phyloP scores from a whole-genome alignment of 1,140 invertebrate species.

The Lethrus apterus region DNA sequence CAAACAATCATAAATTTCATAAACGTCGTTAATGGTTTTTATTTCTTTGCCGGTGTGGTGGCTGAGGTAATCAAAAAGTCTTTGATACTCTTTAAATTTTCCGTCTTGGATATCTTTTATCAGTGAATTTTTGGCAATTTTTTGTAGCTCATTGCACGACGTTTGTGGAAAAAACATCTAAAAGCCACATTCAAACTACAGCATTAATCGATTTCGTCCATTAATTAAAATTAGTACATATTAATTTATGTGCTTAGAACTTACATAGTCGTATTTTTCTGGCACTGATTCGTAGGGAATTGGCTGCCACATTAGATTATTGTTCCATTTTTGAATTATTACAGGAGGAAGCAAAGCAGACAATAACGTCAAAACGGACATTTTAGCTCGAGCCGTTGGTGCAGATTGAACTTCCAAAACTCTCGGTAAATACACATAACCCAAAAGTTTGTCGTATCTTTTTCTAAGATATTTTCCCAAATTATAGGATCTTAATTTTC shows the following conservation, averaged over 20 bases:
- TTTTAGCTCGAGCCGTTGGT: slow-evolving; percentile 50
- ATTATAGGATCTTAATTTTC: slow-evolving; percentile 53
- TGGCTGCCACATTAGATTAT: slow-evolving; percentile 48
- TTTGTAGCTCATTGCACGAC: neutral
- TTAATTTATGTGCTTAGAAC: neutral
- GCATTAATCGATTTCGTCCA: too few species aligned
- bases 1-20: neutral
- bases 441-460: slow-evolving; percentile 54
- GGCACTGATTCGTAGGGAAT: slow-evolving; percentile 42
- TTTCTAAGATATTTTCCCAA: slow-evolving; percentile 53
- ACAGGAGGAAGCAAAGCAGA: slow-evolving; percentile 48
- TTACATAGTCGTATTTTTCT: slow-evolving; percentile 6
- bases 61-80: neutral
- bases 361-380: slow-evolving; percentile 48
- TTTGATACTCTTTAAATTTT: neutral
- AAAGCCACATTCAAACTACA: too few species aligned
- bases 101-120: neutral
- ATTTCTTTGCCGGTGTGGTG: neutral
- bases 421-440: slow-evolving; percentile 48
- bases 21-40: neutral
- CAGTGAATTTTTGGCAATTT: neutral
- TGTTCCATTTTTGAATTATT: slow-evolving; percentile 39
- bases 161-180: neutral
- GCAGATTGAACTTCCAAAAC: slow-evolving; percentile 40
- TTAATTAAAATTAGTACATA: neutral